Percentiles rank a stretch among this genome's conserved stretches.
phyloP scores from a whole-genome alignment of 2,113 vertebrate species.

The Eudyptes chrysolophus region DNA sequence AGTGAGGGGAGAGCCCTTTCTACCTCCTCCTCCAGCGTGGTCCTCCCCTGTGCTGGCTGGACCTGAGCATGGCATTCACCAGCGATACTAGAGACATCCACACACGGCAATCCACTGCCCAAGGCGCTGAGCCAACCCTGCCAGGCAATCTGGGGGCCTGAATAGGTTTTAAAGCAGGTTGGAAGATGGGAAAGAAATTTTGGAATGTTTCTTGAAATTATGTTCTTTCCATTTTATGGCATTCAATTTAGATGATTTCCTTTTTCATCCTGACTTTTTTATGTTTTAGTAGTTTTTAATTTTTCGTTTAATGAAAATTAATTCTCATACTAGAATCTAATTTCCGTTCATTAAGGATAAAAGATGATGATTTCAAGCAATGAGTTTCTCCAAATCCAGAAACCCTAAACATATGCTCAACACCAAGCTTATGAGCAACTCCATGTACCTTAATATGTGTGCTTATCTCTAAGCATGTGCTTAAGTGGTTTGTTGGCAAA shows the following conservation, averaged over 20 bases:
- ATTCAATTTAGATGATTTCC: not conserved
- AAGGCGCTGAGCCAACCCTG: rapidly evolving
- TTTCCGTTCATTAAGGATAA: not conserved
- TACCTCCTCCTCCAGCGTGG: not conserved
- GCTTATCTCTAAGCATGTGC: conserved; percentile 20
- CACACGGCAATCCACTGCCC: rapidly evolving
- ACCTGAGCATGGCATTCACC: rapidly evolving
- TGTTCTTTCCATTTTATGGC: not conserved
- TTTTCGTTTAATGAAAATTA: not conserved
- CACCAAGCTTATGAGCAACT: not conserved
- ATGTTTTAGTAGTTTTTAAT: not conserved
- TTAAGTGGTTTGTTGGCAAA: conserved; percentile 51
- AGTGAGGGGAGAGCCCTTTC: not conserved
- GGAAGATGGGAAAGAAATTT: not conserved
- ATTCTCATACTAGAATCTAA: not conserved
- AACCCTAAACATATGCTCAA: not conserved
- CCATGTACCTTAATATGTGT: not conserved
- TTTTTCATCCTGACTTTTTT: not conserved
- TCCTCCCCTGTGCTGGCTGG: not conserved
- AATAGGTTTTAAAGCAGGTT: not conserved
- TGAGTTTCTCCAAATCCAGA: not conserved
- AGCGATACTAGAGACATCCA: not conserved
- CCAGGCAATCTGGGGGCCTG: not conserved
- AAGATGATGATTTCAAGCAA: not conserved
- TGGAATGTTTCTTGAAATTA: not conserved